phyloP scores from a whole-genome alignment of 2,113 vertebrate species.

The Spermophilus dauricus region DNA sequence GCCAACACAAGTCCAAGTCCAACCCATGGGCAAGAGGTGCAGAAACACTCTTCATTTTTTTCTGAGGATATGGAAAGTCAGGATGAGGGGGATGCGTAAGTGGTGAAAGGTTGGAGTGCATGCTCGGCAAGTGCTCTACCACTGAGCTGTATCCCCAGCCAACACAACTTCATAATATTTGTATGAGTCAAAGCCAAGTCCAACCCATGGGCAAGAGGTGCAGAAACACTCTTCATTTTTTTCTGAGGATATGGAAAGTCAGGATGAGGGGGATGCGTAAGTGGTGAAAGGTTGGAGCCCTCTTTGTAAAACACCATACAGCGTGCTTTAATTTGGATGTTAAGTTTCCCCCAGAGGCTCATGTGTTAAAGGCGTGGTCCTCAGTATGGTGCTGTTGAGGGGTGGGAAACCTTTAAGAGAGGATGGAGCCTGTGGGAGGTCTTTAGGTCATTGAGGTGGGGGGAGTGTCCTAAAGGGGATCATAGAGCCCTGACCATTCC shows the following conservation, averaged over 20 bases:
- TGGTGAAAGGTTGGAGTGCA: not conserved
- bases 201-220: not conserved
- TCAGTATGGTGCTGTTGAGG: not conserved
- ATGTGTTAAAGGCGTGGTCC: not conserved
- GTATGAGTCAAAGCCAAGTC: not conserved
- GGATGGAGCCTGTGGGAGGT: too few relatives aligned
- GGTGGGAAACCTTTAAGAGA: not conserved
- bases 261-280: not conserved
- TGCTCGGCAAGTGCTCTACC: not conserved
- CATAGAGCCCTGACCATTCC: not conserved
- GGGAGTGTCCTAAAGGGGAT: too few relatives aligned
- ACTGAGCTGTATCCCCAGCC: not conserved
- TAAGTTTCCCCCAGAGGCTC: not conserved
- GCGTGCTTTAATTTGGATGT: not conserved
- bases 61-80: not conserved
- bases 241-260: not conserved
- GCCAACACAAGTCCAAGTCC: conserved; percentile 1
- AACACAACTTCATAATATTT: not conserved
- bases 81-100: not conserved
- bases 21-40: not conserved
- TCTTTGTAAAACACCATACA: not conserved
- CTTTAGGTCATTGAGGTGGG: not conserved
- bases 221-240: not conserved
- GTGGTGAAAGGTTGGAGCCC: not conserved
- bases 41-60: not conserved